Conservation (phyloP, 2,888 invertebrate genomes). For the Andrena minutula region DNA sequence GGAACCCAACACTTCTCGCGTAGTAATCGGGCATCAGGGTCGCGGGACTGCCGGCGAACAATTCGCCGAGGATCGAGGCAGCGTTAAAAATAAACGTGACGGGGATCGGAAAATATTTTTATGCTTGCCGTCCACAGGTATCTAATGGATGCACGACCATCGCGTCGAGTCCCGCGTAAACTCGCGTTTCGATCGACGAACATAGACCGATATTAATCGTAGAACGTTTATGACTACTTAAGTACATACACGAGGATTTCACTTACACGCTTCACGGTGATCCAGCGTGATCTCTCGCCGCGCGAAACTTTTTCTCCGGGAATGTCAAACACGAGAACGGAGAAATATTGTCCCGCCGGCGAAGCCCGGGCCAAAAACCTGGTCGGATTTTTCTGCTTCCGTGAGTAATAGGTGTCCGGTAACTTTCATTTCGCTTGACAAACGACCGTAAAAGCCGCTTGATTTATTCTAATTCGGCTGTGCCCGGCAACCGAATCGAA, state of each 20-base stretch:
- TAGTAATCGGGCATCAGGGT: slow-evolving; percentile 6
- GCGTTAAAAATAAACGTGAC: slow-evolving; percentile 53
- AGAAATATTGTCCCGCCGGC: neutral
- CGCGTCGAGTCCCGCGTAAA: neutral
- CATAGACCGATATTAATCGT: slow-evolving; percentile 1
- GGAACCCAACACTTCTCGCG: slow-evolving; percentile 35
- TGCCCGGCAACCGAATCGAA: neutral
- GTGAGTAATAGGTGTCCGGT: slow-evolving; percentile 1
- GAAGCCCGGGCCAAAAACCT: neutral
- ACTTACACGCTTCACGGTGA: neutral
- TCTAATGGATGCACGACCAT: neutral
- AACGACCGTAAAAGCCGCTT: neutral
- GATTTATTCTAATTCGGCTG: slow-evolving; percentile 7
- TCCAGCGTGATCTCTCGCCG: neutral
- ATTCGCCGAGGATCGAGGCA: slow-evolving; percentile 13
- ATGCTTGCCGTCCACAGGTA: neutral
- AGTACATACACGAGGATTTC: neutral
- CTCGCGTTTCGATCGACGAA: neutral
- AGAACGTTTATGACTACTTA: neutral
- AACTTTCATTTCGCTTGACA: slow-evolving; percentile 2
- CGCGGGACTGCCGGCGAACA: neutral
- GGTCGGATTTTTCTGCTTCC: neutral
- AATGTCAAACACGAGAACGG: neutral
- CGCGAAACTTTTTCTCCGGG: neutral
- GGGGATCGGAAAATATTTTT: slow-evolving; percentile 43